phyloP scores from a whole-genome alignment of 37 sponge, comb jelly and placozoan species.

The Diacarnus erythraeanus region DNA sequence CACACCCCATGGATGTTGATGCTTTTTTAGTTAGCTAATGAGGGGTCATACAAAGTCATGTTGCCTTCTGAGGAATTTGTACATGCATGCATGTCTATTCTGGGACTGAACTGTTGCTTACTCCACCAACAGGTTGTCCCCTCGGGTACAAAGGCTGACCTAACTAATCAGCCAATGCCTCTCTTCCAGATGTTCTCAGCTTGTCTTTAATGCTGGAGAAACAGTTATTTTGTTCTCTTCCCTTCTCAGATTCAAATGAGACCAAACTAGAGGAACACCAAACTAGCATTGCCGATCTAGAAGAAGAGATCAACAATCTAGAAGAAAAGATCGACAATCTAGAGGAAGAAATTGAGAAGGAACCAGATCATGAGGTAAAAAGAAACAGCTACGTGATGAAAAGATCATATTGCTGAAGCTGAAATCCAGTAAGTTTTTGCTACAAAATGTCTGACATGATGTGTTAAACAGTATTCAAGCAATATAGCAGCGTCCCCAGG shows the following conservation, averaged over 20 bases:
- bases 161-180: too few species aligned
- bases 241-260: not conserved
- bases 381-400: too few species aligned
- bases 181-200: not conserved
- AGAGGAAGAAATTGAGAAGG: not conserved
- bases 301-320: too few species aligned
- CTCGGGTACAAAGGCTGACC: not conserved
- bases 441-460: too few species aligned
- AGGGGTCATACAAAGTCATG: not conserved
- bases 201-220: not conserved
- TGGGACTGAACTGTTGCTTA: not conserved
- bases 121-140: constrained; percentile 1
- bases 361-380: not conserved
- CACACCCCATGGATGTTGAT: constrained; percentile 1
- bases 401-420: too few species aligned
- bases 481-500: too few species aligned
- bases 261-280: too few species aligned
- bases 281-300: too few species aligned
- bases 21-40: not conserved
- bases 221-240: not conserved
- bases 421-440: not conserved
- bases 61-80: not conserved
- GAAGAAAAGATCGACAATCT: too few species aligned
- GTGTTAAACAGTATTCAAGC: too few species aligned
- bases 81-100: not conserved